Conservation (phyloP, 1,140 invertebrate species). For the Drosophila ironensis region DNA sequence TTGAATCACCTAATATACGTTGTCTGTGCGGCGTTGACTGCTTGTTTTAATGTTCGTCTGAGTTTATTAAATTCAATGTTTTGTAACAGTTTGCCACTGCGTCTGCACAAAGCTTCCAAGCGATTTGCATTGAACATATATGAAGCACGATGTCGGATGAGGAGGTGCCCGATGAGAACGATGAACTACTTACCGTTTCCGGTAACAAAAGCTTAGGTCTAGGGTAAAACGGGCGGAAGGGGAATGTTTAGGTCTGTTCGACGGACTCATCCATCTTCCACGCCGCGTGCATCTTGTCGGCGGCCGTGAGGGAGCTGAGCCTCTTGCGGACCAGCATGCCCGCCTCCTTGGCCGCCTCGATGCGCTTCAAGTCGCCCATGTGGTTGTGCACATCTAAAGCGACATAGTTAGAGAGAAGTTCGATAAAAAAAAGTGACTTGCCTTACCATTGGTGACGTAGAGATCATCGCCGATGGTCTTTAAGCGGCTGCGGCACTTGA, state of each 20-base stretch:
- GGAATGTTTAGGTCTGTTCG: constrained; percentile 35
- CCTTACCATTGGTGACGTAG: constrained; percentile 79
- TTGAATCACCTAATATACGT: too few relatives aligned
- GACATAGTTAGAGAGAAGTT: background rate
- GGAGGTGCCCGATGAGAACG: too few relatives aligned
- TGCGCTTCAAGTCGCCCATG: constrained; percentile 61
- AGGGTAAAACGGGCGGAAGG: background rate
- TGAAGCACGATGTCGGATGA: too few relatives aligned
- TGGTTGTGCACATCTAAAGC: constrained; percentile 76
- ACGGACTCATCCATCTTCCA: constrained; percentile 43
- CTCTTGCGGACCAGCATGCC: constrained; percentile 76
- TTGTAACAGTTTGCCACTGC: background rate
- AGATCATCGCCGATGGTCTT: constrained; percentile 81
- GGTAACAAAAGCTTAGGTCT: constrained; percentile 9
- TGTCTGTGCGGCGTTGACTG: background rate
- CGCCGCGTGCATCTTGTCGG: constrained; percentile 45
- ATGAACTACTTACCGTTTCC: too few relatives aligned
- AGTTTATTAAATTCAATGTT: constrained; percentile 22
- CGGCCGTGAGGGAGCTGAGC: constrained; percentile 58
- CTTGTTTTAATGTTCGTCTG: constrained; percentile 17
- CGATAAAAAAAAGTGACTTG: too few relatives aligned
- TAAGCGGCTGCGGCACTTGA: constrained; percentile 77
- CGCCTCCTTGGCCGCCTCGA: constrained; percentile 56
- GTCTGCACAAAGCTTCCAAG: background rate
- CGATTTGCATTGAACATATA: constrained; percentile 1